Percentiles rank a stretch among this genome's conserved stretches.
Evolutionary conservation across 2,113 vertebrate species (phyloP).

Genomic region (Antechinus flavipes): DNA sequence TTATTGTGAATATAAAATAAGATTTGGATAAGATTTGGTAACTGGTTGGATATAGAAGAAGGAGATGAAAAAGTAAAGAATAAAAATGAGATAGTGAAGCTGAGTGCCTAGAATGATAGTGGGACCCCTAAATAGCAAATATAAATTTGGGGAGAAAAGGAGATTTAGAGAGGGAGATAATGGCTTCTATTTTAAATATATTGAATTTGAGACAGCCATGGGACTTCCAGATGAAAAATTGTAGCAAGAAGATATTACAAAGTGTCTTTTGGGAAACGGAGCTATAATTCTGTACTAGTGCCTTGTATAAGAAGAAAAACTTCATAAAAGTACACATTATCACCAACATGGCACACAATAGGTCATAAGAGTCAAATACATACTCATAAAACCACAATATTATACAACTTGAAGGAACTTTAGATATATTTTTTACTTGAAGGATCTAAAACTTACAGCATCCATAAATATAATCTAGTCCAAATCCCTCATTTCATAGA

Average conservation of each 20-base stretch:
- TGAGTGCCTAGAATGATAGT: background rate
- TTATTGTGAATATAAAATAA: background rate
- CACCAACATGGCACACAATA: background rate
- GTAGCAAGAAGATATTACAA: background rate
- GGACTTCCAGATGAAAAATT: background rate
- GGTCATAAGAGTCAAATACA: background rate
- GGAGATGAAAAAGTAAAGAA: background rate
- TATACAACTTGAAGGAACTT: background rate
- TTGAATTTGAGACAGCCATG: background rate
- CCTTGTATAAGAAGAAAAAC: background rate
- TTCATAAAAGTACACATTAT: background rate
- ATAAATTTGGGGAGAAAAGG: background rate
- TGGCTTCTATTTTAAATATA: background rate
- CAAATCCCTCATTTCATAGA: background rate
- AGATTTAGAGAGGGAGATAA: background rate
- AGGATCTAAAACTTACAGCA: too few relatives aligned
- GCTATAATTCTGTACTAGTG: background rate
- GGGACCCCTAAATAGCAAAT: background rate
- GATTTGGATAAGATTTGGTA: background rate
- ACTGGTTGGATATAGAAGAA: background rate
- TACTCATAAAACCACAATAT: background rate
- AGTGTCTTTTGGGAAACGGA: background rate
- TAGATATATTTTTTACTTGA: background rate
- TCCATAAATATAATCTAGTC: background rate
- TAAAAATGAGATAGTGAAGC: background rate